These are phyloP conservation scores for Nibea coibor DNA, from an alignment of 2,113 vertebrate genomes.

Conservation along the genomic window DNA sequence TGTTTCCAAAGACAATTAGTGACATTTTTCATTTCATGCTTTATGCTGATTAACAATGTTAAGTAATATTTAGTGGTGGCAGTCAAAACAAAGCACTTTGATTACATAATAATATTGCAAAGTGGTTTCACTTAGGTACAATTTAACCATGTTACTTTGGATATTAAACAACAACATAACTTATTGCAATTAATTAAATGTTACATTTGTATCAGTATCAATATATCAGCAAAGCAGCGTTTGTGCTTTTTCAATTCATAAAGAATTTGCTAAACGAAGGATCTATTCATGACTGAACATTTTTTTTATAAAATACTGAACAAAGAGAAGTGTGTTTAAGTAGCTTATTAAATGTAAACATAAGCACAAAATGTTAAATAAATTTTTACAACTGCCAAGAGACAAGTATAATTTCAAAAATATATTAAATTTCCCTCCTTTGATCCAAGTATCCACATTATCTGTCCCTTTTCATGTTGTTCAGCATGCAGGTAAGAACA, in stretches of 20 bases:
- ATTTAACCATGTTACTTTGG: constrained; percentile 5
- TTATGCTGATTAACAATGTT: constrained; percentile 11
- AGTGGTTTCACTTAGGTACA: not conserved
- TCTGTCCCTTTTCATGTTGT: not conserved
- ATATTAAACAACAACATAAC: not conserved
- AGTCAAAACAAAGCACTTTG: constrained; percentile 10
- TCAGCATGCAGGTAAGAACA: constrained; percentile 36
- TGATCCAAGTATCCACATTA: constrained; percentile 1
- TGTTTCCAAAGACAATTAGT: constrained; percentile 17
- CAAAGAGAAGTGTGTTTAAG: not conserved
- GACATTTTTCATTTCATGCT: constrained; percentile 5
- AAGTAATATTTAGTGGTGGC: constrained; percentile 3
- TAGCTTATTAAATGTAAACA: constrained; percentile 23
- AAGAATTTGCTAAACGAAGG: constrained; percentile 4
- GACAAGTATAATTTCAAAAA: constrained; percentile 3
- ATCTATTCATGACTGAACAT: not conserved
- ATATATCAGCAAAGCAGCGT: not conserved
- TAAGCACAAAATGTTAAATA: not conserved
- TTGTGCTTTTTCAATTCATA: constrained; percentile 2
- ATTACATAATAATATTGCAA: constrained; percentile 15
- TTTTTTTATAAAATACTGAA: not conserved
- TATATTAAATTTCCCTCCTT: not conserved
- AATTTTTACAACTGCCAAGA: not conserved
- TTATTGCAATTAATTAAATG: not conserved
- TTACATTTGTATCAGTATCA: not conserved